phyloP scores from a whole-genome alignment of 1,140 invertebrate genomes.

The Drosophila setifemur region DNA sequence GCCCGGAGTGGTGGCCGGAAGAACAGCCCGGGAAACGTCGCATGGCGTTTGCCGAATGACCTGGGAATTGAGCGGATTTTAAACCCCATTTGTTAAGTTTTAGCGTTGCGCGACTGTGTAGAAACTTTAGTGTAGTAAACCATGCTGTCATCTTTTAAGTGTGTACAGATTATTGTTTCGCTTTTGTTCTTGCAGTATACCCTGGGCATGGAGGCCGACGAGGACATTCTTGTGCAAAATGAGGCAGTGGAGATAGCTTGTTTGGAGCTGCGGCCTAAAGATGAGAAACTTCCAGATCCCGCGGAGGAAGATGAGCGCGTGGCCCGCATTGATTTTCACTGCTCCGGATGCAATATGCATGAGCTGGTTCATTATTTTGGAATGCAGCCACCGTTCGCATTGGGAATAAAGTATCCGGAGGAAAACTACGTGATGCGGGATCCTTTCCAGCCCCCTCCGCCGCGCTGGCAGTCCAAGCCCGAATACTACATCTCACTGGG shows the following conservation, averaged over 20 bases:
- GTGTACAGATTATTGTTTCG: conserved; percentile 3
- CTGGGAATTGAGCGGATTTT: neutral
- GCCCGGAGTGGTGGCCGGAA: conserved; percentile 93
- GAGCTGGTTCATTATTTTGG: conserved; percentile 90
- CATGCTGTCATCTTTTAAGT: neutral
- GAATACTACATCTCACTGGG: conserved; percentile 89
- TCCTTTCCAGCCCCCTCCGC: conserved; percentile 88
- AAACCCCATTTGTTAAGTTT: conserved; percentile 6
- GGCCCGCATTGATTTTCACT: conserved; percentile 85
- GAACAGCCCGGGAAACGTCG: conserved; percentile 84
- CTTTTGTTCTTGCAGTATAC: conserved; percentile 32
- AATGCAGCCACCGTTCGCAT: conserved; percentile 87
- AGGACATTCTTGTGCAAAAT: conserved; percentile 39
- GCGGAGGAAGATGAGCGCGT: conserved; percentile 58
- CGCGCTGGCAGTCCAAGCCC: conserved; percentile 83
- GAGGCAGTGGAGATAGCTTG: conserved; percentile 48
- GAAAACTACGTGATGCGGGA: conserved; percentile 92
- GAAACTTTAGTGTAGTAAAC: conserved; percentile 38
- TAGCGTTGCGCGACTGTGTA: neutral
- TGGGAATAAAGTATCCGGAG: conserved; percentile 85
- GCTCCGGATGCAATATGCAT: conserved; percentile 85
- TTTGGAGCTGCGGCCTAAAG: conserved; percentile 21
- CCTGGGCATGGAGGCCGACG: conserved; percentile 17
- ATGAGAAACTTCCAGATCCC: conserved; percentile 29
- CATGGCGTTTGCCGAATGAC: conserved; percentile 21